Evolutionary conservation across 2,797 vertebrate genomes (phyloP).

Genomic region (Taeniopygia guttata): DNA sequence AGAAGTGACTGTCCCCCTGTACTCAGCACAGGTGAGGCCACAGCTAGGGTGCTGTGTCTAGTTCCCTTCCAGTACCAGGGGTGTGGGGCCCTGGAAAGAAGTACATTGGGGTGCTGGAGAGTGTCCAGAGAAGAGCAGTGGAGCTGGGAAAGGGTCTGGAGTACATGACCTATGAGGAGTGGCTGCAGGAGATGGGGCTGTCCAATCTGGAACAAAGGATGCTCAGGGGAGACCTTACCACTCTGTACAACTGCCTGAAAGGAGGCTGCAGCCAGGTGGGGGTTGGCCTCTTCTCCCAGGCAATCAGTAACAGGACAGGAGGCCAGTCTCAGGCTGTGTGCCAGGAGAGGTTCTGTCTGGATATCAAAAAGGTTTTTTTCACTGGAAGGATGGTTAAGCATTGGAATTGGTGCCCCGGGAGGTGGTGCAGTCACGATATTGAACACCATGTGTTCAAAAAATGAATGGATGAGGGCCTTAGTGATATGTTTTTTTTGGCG

Average conservation of each 20-base stretch:
- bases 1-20: rapidly evolving
- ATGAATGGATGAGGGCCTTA: neutral
- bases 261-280: neutral
- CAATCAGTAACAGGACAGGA: neutral
- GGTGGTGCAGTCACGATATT: too few relatives aligned
- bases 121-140: neutral
- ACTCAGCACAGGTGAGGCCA: rapidly evolving
- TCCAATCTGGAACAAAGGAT: neutral
- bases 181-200: neutral
- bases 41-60: rapidly evolving
- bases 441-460: neutral
- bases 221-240: rapidly evolving
- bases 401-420: neutral
- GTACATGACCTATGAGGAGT: neutral
- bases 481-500: neutral
- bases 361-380: neutral
- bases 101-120: rapidly evolving
- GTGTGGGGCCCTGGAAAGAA: too few relatives aligned
- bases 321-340: too few relatives aligned
- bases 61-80: too few relatives aligned
- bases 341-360: neutral
- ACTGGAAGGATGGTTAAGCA: neutral
- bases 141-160: neutral
- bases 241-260: neutral
- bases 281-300: rapidly evolving